Evolutionary conservation across 2,888 invertebrate species (phyloP).

Genomic region (Ischnura elegans): DNA sequence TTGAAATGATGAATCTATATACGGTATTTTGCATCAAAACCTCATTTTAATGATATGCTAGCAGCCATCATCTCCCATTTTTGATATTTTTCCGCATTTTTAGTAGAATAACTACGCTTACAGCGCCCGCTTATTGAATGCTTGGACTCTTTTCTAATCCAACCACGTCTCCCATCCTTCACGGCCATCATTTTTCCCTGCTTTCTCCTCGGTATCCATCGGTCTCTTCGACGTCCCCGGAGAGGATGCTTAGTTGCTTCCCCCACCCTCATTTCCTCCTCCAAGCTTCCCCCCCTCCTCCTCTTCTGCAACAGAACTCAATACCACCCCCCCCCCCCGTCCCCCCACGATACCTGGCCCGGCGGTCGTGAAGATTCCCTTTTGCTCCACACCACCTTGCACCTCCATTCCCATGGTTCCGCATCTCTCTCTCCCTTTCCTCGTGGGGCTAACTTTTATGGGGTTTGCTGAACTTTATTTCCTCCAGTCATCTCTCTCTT

Average conservation of each 20-base stretch:
- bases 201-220: not conserved
- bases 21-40: no score
- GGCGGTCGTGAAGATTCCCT: conserved; percentile 9
- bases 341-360: not conserved
- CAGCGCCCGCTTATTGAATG: not conserved
- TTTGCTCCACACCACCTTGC: not conserved
- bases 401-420: not conserved
- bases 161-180: not conserved
- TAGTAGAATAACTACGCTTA: no score
- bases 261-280: not conserved
- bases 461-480: not conserved
- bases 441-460: not conserved
- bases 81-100: no score
- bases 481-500: not conserved
- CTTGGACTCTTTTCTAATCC: no score
- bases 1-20: no score
- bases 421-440: not conserved
- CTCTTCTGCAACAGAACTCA: not conserved
- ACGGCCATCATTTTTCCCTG: not conserved
- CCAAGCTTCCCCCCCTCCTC: not conserved
- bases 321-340: not conserved
- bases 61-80: no score
- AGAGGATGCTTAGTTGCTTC: not conserved
- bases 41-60: no score
- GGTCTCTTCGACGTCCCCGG: not conserved